Evolutionary conservation across 2,797 vertebrate genomes (phyloP), one percentile per base, ranked within the genome.

Genomic region (Megaceryle alcyon): DNA sequence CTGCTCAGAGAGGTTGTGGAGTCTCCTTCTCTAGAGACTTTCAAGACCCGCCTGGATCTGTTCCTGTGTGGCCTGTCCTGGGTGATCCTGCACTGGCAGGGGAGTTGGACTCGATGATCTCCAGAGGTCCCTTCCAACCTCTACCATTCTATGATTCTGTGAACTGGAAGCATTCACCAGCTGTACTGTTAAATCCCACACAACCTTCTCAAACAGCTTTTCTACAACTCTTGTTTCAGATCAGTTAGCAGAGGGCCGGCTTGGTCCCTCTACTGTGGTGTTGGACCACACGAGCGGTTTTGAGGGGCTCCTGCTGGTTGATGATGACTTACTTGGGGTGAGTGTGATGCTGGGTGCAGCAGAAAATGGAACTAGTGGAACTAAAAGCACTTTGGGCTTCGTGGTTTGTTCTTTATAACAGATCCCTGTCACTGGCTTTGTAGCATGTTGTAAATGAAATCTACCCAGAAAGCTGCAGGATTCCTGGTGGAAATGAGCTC

Each of bases 281-380:
- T 96, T 99, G 91, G 99, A 99, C 96, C 99, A 99, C 97, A 99
- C 99, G 1, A 99, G 99, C 0, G 99, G 99, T 82, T 99, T 99
- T n/a, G 99, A 99, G 90, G 99, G 99, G 3, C 98, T 99, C 18
- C 98, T 99, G 64, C 98, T 99, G 66, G 99, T 99, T 2, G 99
- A 99, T 19, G 99, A 99, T 73, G 99, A 99, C 92, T 98, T 99
- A 29, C 97, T 99, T 54, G 99, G 99, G 98, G 99, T 99, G 92
- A 98, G 98, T 97, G 72, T 82, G 46, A 46, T 60, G 51, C 60
- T 89, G 48, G 63, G 48, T 48, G 44, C 35, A 72, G 56, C 48
- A 84, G 43, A 49, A 78, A 71, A 48, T 72, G 29, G 17, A 64
- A 64, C 35, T 23, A 29, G 41, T 79, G 56, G 48, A 48, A 39